Base-by-base conservation (phyloP, 2,797 vertebrate species). In the Argentina silus region DNA sequence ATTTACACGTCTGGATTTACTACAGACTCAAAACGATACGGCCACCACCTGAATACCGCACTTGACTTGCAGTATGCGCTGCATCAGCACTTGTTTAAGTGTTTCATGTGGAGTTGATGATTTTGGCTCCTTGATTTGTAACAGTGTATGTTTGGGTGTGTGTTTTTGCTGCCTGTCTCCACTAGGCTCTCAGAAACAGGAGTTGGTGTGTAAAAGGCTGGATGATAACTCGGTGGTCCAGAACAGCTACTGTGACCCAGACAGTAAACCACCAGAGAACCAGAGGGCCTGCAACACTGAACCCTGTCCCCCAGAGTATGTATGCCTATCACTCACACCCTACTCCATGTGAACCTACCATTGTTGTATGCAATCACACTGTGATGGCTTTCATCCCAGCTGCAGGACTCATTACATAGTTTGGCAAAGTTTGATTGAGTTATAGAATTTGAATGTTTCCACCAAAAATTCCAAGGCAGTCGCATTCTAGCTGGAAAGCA, bases 231-330 rank as follows among this genome's bases (percentile, higher is more conserved):
- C 97, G 0, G 78, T 96, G 90, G 97, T 99, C 57, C 98, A 99
- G 91, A 98, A 97, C 93, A 98, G 86, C 91, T 98, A 98, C 91
- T 99, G 98, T 82, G 97, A 99, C 82, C 93, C 92, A 55, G 98
- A 98, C 83, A 92, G 95, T 89, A 99, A 97, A 83, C 95, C 94
- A 61, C 96, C 97, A 23, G 98, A 99, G 92, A 98, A 95, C 90
- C 97, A 97, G 89, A 94, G 97, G 82, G 87, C 93, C 89, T 99
- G 98, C 92, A 98, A 97, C 88, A 94, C 93, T 15, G 98, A 99
- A 92, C 95, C 96, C 15, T 99, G 98, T 78, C 96, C 97, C 64
- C 95, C 98, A 15, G 98, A 99, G 98, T 99, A 95, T 90, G 98
- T 97, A 74, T 2, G 47, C 47, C 47, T 12, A 48, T 8, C 47